Evolutionary conservation across 1,140 invertebrate species (phyloP).

Genomic region (Ooceraea biroi): DNA sequence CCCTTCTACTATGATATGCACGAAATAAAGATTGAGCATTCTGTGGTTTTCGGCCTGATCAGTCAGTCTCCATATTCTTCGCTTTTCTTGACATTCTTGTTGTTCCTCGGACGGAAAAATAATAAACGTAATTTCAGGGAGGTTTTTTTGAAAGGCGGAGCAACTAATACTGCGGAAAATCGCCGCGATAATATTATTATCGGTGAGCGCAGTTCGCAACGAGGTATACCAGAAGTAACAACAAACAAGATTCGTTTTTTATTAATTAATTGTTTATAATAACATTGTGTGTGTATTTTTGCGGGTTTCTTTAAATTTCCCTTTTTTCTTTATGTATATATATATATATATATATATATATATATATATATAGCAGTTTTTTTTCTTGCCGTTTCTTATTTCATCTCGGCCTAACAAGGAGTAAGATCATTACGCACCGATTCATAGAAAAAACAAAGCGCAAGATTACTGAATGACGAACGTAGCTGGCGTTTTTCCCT

Average conservation of each 20-base stretch:
- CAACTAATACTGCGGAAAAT: slow-evolving; percentile 15
- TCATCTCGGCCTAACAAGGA: slow-evolving; percentile 73
- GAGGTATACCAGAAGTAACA: slow-evolving; percentile 80
- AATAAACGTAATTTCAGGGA: no score
- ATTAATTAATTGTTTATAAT: slow-evolving; percentile 84
- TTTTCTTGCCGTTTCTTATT: slow-evolving; percentile 68
- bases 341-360: slow-evolving; percentile 5
- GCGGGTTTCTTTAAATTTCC: slow-evolving; percentile 64
- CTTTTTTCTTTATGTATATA: slow-evolving; percentile 52
- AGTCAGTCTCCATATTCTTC: not conserved
- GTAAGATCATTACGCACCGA: slow-evolving; percentile 71
- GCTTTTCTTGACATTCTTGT: no score
- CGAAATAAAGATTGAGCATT: slow-evolving; percentile 65
- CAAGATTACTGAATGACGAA: slow-evolving; percentile 79
- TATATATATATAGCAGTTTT: slow-evolving; percentile 49
- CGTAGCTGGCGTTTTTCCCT: slow-evolving; percentile 73
- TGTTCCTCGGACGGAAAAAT: no score
- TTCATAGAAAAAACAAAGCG: slow-evolving; percentile 82
- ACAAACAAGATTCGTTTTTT: slow-evolving; percentile 83
- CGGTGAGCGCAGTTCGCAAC: slow-evolving; percentile 46
- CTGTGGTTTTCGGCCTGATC: slow-evolving; percentile 23
- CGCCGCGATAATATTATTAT: not conserved
- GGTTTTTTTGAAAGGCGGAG: not conserved
- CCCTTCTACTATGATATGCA: slow-evolving; percentile 30
- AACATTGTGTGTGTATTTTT: slow-evolving; percentile 80